phyloP scores from a whole-genome alignment of 2,113 vertebrate species.

The Leuciscus idus region DNA sequence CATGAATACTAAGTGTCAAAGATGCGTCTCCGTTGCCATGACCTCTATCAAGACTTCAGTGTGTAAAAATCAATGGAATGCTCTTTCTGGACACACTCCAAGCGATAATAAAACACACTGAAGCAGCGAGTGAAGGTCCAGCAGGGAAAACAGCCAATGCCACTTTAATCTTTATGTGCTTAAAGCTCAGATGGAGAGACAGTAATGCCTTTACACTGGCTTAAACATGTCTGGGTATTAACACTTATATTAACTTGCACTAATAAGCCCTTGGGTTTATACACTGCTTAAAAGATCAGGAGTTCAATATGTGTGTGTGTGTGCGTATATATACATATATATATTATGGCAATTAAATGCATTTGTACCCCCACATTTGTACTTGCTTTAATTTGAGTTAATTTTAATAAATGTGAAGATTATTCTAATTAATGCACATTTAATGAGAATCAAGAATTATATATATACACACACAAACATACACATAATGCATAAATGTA shows the following conservation, averaged over 20 bases:
- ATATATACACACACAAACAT: too few species aligned
- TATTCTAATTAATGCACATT: too few species aligned
- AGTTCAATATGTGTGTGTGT: background rate
- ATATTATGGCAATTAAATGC: background rate
- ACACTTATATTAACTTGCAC: background rate
- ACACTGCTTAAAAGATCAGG: background rate
- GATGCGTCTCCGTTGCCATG: background rate
- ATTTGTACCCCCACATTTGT: background rate
- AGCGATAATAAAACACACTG: background rate
- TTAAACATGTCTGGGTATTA: background rate
- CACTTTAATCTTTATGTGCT: background rate
- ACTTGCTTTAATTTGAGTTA: background rate
- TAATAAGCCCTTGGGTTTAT: background rate
- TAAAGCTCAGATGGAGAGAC: background rate
- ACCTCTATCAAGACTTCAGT: slow-evolving; percentile 19
- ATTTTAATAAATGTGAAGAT: background rate
- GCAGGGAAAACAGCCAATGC: too few species aligned
- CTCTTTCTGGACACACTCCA: background rate
- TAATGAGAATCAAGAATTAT: too few species aligned
- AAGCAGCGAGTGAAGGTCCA: background rate
- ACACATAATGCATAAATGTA: too few species aligned
- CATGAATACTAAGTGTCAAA: slow-evolving; percentile 16
- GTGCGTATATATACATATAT: background rate
- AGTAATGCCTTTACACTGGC: background rate
- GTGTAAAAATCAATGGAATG: background rate